A percentile compares a stretch with the other conserved stretches of the same genome.
These are phyloP conservation scores for Drosophila kuntzei DNA, from an alignment of 2,888 invertebrate genomes.

Conservation along the genomic window DNA sequence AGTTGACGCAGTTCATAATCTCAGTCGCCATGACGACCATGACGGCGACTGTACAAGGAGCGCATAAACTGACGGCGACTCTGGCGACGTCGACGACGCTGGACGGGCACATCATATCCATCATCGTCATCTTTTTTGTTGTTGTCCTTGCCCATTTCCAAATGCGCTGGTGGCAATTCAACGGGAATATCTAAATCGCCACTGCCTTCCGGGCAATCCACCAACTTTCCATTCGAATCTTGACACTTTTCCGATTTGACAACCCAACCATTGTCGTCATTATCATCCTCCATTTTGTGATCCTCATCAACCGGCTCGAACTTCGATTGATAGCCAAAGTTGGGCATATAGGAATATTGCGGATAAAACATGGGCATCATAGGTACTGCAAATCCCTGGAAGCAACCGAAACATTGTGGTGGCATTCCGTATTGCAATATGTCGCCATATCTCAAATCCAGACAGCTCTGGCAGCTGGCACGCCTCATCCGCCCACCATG, in stretches of 20 bases:
- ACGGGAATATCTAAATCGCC: constrained; percentile 14
- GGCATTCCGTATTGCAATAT: constrained; percentile 68
- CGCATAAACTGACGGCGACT: constrained; percentile 52
- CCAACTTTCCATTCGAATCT: constrained; percentile 53
- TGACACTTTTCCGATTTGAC: constrained; percentile 64
- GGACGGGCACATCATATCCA: constrained; percentile 44
- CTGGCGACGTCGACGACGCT: constrained; percentile 52
- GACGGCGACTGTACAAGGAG: constrained; percentile 74
- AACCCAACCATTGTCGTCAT: constrained; percentile 30
- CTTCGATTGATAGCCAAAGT: constrained; percentile 17
- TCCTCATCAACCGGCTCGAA: constrained; percentile 1
- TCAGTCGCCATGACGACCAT: constrained; percentile 34
- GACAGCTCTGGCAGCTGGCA: constrained; percentile 57
- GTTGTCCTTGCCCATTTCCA: constrained; percentile 27
- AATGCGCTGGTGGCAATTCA: constrained; percentile 21
- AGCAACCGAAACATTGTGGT: constrained; percentile 56
- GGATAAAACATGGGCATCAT: constrained; percentile 44
- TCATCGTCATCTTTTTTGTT: constrained; percentile 5
- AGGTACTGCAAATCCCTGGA: constrained; percentile 27
- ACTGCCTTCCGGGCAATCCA: constrained; percentile 50
- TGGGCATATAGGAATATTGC: constrained; percentile 17
- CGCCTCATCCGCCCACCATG: constrained; percentile 19
- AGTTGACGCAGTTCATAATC: background rate
- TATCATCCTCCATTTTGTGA: background rate
- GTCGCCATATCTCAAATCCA: constrained; percentile 57